These are phyloP conservation scores for Ruditapes philippinarum DNA, from an alignment of 1,140 invertebrate genomes.

Conservation along the genomic window DNA sequence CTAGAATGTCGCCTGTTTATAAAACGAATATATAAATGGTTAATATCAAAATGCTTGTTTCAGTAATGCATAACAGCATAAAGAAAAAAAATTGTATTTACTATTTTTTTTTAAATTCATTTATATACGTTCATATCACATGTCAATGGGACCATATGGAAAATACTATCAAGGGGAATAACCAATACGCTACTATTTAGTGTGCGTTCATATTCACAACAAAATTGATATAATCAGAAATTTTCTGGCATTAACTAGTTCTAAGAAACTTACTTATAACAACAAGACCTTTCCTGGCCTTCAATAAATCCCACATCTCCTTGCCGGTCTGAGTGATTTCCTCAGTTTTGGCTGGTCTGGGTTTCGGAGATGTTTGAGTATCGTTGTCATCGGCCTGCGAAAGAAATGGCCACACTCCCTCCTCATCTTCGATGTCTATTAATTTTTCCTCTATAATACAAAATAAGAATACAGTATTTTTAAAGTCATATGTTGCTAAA, in stretches of 20 bases:
- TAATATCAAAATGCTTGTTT: no score
- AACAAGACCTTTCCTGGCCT: constrained; percentile 81
- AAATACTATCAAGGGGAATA: no score
- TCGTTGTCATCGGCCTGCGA: constrained; percentile 56
- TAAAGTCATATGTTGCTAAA: no score
- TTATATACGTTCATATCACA: no score
- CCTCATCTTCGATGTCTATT: constrained; percentile 79
- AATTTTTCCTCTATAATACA: constrained; percentile 63
- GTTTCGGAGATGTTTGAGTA: constrained; percentile 59
- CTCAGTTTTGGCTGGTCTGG: constrained; percentile 62
- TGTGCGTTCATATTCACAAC: no score
- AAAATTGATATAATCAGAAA: no score
- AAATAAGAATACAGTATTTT: no score
- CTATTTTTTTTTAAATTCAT: background rate
- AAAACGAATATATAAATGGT: background rate
- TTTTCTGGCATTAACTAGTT: no score
- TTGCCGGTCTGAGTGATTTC: constrained; percentile 74
- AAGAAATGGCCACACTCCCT: constrained; percentile 45
- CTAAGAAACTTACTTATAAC: constrained; percentile 76
- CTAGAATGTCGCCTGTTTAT: constrained; percentile 77
- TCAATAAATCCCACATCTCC: constrained; percentile 81
- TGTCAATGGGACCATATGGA: no score
- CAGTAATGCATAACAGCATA: no score
- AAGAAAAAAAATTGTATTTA: background rate
- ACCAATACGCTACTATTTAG: no score